Percentiles rank a stretch among this genome's conserved stretches.
phyloP scores from a whole-genome alignment of 2,797 vertebrate genomes.

The Falco peregrinus region DNA sequence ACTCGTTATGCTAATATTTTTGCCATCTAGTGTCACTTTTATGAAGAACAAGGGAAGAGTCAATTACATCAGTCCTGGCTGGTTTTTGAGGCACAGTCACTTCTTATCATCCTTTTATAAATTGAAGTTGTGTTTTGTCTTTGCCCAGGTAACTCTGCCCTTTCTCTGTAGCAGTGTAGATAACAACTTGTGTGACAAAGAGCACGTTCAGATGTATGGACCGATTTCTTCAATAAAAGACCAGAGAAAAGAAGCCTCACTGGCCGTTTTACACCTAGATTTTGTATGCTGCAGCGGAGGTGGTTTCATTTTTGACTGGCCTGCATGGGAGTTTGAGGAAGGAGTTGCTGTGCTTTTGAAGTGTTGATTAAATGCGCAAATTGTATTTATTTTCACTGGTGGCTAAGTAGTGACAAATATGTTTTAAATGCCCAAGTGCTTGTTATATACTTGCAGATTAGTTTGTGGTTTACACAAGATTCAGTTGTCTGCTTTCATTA shows the following conservation, averaged over 20 bases:
- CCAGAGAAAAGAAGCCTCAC: neutral
- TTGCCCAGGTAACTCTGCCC: neutral
- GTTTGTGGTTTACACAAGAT: neutral
- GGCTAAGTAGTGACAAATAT: neutral
- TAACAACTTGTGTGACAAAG: slow-evolving; percentile 1
- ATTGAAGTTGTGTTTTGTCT: neutral
- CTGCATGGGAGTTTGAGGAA: neutral
- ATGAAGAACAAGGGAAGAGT: neutral
- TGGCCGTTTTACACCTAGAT: neutral
- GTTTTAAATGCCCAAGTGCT: neutral
- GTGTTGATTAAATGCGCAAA: slow-evolving; percentile 45
- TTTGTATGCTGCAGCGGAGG: neutral
- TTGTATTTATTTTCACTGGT: slow-evolving; percentile 7
- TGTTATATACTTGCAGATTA: neutral
- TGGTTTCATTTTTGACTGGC: slow-evolving; percentile 37
- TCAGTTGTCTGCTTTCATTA: neutral
- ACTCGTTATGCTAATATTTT: slow-evolving; percentile 36
- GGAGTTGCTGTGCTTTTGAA: neutral
- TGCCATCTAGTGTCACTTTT: neutral
- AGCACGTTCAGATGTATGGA: neutral
- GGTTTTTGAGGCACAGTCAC: slow-evolving; percentile 6
- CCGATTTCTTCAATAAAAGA: slow-evolving; percentile 29
- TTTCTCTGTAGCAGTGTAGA: neutral
- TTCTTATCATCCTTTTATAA: slow-evolving; percentile 39
- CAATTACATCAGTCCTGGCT: neutral